Base-by-base conservation (phyloP, 35 echinoderm and acorn worm species). In the Chiridota heheva region DNA sequence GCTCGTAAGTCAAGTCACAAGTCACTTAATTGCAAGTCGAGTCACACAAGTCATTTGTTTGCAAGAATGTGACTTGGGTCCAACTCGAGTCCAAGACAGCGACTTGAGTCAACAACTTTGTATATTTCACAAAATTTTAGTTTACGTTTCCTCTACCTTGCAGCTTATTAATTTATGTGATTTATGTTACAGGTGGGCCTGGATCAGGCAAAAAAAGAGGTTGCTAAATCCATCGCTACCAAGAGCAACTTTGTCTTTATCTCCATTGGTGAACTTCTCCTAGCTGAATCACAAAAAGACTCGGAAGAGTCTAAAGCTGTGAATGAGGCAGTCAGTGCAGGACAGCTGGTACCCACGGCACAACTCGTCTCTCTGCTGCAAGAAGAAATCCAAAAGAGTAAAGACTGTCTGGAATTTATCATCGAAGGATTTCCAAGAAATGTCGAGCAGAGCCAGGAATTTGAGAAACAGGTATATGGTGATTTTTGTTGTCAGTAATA, bases 191-290 rank as follows among this genome's bases (percentile, higher is more conserved):
- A 92, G 91, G 91, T 84, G 86, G 77, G 18, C 91, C 91, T 29
- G 91, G 91, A 20, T 88, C 91, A 7, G 91, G 91, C 25, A 93
- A 93, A 80, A n/a, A 88, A 87, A 88, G 85, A 77, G 39, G 84
- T 83, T n/a, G 91, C 91, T 38, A 77, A 83, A 33, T 70, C 49
- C 5, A 37, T 93, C 17, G 91, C 91, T 4, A 41, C 42, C 10
- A 42, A 93, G 44, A 69, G 49, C 20, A 42, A 80, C 13, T 53
- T 60, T 36, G 62, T 80, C 32, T 84, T 88, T 64, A 58, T 88
- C 32, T 93, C 91, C 1, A 73, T 44, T 20, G 84, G 77, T 63
- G 79, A 74, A 43, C 46, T 93, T 12, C 56, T 93, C 20, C 69
- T 71, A 24, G 47, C 42, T 1, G 44, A 74, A 15, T 46, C 86